phyloP scores from a whole-genome alignment of 2,113 vertebrate genomes.

The Perca schrenkii region DNA sequence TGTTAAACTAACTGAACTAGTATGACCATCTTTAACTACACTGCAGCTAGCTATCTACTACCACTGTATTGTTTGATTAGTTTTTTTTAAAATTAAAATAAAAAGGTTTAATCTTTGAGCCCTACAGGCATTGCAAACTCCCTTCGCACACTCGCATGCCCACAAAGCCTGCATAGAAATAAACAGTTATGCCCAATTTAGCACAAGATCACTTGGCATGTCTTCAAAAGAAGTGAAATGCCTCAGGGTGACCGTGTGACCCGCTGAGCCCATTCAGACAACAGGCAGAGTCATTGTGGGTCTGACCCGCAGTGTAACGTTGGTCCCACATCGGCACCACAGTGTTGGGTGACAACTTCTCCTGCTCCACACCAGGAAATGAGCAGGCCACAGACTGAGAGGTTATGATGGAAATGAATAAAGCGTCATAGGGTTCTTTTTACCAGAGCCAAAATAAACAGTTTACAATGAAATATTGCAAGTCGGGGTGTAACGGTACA shows the following conservation, averaged over 20 bases:
- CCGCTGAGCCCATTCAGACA: slow-evolving; percentile 41
- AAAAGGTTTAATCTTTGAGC: background rate
- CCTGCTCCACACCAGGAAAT: slow-evolving; percentile 43
- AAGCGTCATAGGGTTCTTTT: background rate
- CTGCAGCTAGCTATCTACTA: background rate
- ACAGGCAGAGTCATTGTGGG: slow-evolving; percentile 55
- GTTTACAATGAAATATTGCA: background rate
- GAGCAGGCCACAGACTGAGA: slow-evolving; percentile 5
- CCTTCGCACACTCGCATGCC: background rate
- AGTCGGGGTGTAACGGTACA: too few relatives aligned
- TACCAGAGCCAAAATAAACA: slow-evolving; percentile 1
- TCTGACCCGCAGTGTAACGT: slow-evolving; percentile 36
- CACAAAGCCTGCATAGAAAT: slow-evolving; percentile 35
- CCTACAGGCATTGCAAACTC: background rate
- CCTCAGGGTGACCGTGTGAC: slow-evolving; percentile 54
- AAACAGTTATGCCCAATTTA: slow-evolving; percentile 29
- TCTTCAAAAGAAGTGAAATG: slow-evolving; percentile 36
- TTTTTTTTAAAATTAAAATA: background rate
- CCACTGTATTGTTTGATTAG: background rate
- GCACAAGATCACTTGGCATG: slow-evolving; percentile 54
- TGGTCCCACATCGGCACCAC: background rate
- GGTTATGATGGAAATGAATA: slow-evolving; percentile 19
- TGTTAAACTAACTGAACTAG: background rate
- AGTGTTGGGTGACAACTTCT: slow-evolving; percentile 48
- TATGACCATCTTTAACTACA: too few relatives aligned